These are phyloP conservation scores for Polietes domitor DNA, from an alignment of 2,888 invertebrate species.

Conservation along the genomic window DNA sequence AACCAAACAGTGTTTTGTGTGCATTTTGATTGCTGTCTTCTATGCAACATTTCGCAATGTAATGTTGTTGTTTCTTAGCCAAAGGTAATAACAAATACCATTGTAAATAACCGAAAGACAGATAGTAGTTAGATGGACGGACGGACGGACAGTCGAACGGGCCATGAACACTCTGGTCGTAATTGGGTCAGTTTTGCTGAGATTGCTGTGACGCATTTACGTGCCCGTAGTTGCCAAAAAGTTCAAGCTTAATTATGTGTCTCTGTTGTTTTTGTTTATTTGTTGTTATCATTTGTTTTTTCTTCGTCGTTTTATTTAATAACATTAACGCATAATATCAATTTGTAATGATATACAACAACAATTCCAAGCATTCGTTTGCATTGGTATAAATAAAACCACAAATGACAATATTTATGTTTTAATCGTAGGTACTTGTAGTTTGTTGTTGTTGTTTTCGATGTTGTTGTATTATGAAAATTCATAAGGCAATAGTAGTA, in stretches of 20 bases:
- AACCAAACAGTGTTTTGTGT: neutral
- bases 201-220: neutral
- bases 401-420: slow-evolving; percentile 9
- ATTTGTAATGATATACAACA: slow-evolving; percentile 1
- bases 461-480: neutral
- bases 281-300: neutral
- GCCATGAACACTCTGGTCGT: slow-evolving; percentile 1
- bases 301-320: slow-evolving; percentile 1
- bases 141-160: neutral
- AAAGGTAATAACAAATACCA: slow-evolving; percentile 18
- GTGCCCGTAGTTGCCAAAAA: neutral
- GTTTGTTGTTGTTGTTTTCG: too few relatives aligned
- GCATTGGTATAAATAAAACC: neutral
- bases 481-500: neutral
- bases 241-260: slow-evolving; percentile 16
- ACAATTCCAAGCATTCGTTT: neutral
- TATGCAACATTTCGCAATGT: slow-evolving; percentile 23
- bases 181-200: slow-evolving; percentile 26
- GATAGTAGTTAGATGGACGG: neutral
- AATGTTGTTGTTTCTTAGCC: slow-evolving; percentile 29
- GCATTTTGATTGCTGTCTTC: slow-evolving; percentile 5
- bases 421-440: neutral
- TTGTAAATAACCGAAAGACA: slow-evolving; percentile 7
- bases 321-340: slow-evolving; percentile 15
- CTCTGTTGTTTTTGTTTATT: neutral